These are phyloP conservation scores for Ditula angustiorana DNA, from an alignment of 2,888 invertebrate genomes.

Conservation along the genomic window DNA sequence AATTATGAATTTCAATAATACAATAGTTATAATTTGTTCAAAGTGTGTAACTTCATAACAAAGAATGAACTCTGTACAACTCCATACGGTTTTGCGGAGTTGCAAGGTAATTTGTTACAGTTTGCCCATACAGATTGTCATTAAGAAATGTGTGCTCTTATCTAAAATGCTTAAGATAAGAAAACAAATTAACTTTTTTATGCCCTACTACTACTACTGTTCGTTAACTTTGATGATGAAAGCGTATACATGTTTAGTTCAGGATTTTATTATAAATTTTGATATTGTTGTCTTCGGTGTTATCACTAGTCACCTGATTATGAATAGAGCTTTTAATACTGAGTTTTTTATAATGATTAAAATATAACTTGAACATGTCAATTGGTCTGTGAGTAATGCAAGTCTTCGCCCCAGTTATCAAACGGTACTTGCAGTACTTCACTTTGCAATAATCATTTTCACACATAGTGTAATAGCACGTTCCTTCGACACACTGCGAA, in stretches of 20 bases:
- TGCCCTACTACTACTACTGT: background rate
- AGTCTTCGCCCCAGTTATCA: constrained; percentile 55
- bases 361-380: constrained; percentile 42
- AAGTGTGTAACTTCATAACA: background rate
- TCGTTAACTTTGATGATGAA: background rate
- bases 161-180: constrained; percentile 29
- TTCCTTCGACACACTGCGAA: constrained; percentile 59
- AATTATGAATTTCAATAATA: background rate
- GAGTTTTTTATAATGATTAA: constrained; percentile 45
- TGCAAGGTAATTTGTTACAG: no score
- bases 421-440: constrained; percentile 60
- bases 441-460: constrained; percentile 52
- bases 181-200: constrained; percentile 11
- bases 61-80: no score
- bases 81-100: no score
- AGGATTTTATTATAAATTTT: constrained; percentile 53
- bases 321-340: constrained; percentile 30
- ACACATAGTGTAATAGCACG: constrained; percentile 63
- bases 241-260: background rate
- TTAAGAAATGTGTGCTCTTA: background rate
- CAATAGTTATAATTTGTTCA: background rate
- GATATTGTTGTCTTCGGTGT: constrained; percentile 55
- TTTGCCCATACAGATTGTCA: background rate
- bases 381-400: constrained; percentile 50
- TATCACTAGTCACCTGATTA: constrained; percentile 41